These are phyloP conservation scores for Mnemiopsis leidyi DNA, from an alignment of 37 sponge, comb jelly and placozoan genomes.

Conservation along the genomic window DNA sequence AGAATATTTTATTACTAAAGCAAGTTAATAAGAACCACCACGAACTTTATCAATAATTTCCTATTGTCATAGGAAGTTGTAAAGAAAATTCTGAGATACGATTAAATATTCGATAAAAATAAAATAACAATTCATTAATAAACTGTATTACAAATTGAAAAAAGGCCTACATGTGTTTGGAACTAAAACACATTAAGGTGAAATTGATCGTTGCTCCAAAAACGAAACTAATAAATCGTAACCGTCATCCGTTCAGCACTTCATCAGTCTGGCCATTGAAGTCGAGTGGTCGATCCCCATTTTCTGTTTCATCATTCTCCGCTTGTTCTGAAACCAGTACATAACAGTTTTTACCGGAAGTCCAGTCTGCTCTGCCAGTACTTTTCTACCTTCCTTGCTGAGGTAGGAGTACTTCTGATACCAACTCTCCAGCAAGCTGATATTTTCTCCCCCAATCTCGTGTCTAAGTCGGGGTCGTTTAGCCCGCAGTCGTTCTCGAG, in stretches of 20 bases:
- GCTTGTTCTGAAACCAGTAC: slow-evolving; percentile 66
- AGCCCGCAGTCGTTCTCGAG: slow-evolving; percentile 7
- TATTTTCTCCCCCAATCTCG: slow-evolving; percentile 36
- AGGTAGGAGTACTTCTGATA: slow-evolving; percentile 60
- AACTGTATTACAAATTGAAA: too few relatives aligned
- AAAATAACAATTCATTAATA: too few relatives aligned
- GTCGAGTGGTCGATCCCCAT: slow-evolving; percentile 54
- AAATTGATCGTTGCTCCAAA: too few relatives aligned
- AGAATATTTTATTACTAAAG: too few relatives aligned
- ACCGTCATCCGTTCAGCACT: slow-evolving; percentile 32
- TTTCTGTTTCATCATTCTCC: slow-evolving; percentile 55
- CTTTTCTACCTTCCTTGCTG: neutral
- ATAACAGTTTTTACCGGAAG: slow-evolving; percentile 55
- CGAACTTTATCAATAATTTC: too few relatives aligned
- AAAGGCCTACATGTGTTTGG: too few relatives aligned
- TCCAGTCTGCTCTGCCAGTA: slow-evolving; percentile 11
- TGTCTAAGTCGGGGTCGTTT: slow-evolving; percentile 58
- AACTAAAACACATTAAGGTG: too few relatives aligned
- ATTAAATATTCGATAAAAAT: too few relatives aligned
- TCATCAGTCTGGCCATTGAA: slow-evolving; percentile 49
- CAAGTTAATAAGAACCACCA: too few relatives aligned
- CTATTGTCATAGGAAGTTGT: too few relatives aligned
- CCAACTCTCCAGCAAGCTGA: slow-evolving; percentile 19
- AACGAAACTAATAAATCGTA: neutral
- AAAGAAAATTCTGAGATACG: too few relatives aligned